Conservation (phyloP, 1,140 invertebrate species). For the Achroia grisella region DNA sequence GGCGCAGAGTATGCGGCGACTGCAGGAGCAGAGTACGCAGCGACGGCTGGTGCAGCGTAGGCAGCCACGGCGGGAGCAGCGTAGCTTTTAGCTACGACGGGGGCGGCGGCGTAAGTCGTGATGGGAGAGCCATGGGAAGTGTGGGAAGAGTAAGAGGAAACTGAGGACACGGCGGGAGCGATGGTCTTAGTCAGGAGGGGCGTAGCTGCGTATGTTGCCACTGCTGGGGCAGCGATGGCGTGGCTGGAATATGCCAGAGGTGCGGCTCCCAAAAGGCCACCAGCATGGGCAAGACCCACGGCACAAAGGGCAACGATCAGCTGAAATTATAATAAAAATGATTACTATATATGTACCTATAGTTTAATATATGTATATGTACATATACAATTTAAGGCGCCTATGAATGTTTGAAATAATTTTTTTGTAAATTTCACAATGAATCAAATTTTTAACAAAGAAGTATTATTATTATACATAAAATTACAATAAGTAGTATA, state of each 20-base stretch:
- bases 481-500: too few species aligned
- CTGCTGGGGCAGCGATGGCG: slow-evolving; percentile 13
- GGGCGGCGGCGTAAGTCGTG: slow-evolving; percentile 13
- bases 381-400: too few species aligned
- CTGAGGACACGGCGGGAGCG: slow-evolving; percentile 36
- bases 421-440: too few species aligned
- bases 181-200: slow-evolving; percentile 31
- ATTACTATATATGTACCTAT: too few species aligned
- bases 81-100: slow-evolving; percentile 12
- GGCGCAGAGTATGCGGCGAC: slow-evolving; percentile 17
- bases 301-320: slow-evolving; percentile 35
- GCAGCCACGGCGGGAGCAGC: slow-evolving; percentile 16
- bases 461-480: too few species aligned
- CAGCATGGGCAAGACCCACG: slow-evolving; percentile 37
- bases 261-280: slow-evolving; percentile 30
- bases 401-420: too few species aligned
- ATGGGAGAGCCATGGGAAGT: slow-evolving; percentile 26
- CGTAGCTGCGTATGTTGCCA: background rate
- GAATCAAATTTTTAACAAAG: too few species aligned
- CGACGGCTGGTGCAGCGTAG: slow-evolving; percentile 12
- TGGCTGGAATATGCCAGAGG: slow-evolving; percentile 31
- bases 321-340: slow-evolving; percentile 2
- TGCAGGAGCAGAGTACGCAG: slow-evolving; percentile 19
- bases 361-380: too few species aligned
- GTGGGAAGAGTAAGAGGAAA: slow-evolving; percentile 36